phyloP scores from a whole-genome alignment of 2,797 vertebrate species.

The Acanthis flammea region DNA sequence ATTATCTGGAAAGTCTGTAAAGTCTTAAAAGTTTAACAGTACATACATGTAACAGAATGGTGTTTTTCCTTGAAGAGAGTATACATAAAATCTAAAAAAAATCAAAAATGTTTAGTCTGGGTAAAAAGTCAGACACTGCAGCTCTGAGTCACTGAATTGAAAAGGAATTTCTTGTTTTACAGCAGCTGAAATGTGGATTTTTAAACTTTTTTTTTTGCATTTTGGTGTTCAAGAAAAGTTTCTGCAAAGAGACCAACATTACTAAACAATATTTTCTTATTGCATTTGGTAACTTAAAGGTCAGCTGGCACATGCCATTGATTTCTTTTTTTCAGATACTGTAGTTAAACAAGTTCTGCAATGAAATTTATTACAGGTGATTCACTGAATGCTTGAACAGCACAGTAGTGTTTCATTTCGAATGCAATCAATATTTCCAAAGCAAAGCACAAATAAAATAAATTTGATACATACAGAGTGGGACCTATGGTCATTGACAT shows the following conservation, averaged over 20 bases:
- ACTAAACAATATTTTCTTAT: constrained; percentile 36
- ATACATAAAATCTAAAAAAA: background rate
- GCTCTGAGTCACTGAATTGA: background rate
- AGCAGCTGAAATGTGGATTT: background rate
- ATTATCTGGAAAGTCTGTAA: background rate
- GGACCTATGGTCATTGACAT: constrained; percentile 45
- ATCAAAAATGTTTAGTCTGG: background rate
- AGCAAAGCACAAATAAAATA: constrained; percentile 57
- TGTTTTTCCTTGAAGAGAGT: background rate
- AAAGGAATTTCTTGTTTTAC: background rate
- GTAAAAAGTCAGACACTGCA: background rate
- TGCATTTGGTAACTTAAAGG: constrained; percentile 45
- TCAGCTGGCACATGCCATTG: constrained; percentile 55
- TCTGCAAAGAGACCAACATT: background rate
- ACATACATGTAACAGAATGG: background rate
- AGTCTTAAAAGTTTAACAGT: background rate
- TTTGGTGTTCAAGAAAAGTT: background rate
- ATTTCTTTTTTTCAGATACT: constrained; percentile 49
- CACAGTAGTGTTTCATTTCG: constrained; percentile 55
- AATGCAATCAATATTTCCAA: constrained; percentile 71
- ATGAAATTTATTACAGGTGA: constrained; percentile 64
- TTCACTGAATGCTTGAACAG: constrained; percentile 46
- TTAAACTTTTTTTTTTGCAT: background rate
- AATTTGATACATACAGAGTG: constrained; percentile 3
- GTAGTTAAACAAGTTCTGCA: constrained; percentile 60